phyloP scores from a whole-genome alignment of 1,140 invertebrate genomes.

The Triops longicaudatus region DNA sequence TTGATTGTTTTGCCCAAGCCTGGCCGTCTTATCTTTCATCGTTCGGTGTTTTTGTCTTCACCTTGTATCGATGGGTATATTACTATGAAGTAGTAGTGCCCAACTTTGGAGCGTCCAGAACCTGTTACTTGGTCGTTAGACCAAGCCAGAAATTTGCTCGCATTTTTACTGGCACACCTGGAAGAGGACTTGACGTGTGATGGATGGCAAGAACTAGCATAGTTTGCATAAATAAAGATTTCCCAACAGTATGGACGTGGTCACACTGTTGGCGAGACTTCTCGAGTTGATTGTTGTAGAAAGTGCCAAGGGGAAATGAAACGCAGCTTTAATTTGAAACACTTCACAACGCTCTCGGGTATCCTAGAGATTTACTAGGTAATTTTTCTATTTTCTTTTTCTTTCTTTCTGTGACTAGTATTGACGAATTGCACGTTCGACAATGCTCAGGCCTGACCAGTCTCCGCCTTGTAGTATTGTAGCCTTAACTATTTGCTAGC shows the following conservation, averaged over 20 bases:
- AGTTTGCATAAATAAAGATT: conserved; percentile 1
- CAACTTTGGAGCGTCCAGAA: not conserved
- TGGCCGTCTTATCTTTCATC: not conserved
- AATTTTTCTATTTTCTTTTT: no score
- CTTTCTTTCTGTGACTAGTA: no score
- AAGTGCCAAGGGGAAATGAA: no score
- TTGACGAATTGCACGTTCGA: no score
- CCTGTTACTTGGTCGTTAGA: not conserved
- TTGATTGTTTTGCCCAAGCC: not conserved
- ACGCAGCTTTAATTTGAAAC: no score
- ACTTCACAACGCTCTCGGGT: no score
- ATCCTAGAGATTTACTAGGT: no score
- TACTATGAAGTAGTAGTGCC: not conserved
- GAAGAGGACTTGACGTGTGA: not conserved
- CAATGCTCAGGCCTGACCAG: no score
- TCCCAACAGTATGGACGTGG: not conserved
- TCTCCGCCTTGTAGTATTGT: no score
- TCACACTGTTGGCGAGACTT: not conserved
- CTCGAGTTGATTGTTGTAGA: no score
- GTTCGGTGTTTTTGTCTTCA: not conserved
- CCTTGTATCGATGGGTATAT: conserved; percentile 5
- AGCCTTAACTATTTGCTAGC: no score
- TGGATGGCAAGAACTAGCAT: not conserved
- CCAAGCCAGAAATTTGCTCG: not conserved
- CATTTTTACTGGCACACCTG: not conserved